phyloP scores from a whole-genome alignment of 2,888 invertebrate species.

The Drosophila parthenogenetica region DNA sequence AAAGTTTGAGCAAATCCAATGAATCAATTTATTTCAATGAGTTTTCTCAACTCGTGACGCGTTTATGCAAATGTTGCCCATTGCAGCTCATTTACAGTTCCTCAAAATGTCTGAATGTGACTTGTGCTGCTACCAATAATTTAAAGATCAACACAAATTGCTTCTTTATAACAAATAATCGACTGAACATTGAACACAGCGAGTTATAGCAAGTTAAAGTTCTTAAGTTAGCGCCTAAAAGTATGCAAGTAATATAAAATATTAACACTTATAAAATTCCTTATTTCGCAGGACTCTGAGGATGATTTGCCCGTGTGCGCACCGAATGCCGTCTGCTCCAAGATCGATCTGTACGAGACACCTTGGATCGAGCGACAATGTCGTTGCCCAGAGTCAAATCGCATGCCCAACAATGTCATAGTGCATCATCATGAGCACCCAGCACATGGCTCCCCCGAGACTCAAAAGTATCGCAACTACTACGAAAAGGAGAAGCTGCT shows the following conservation, averaged over 20 bases:
- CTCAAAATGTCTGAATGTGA: not conserved
- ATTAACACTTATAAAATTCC: conserved; percentile 1
- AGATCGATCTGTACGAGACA: conserved; percentile 93
- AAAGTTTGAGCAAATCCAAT: conserved; percentile 23
- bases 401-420: conserved; percentile 76
- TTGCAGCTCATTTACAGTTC: conserved; percentile 8
- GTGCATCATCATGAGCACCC: conserved; percentile 70
- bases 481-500: conserved; percentile 78
- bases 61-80: conserved; percentile 42
- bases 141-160: not conserved
- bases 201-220: not conserved
- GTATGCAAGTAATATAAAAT: not conserved
- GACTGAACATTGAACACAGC: not conserved
- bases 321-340: conserved; percentile 93
- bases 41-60: conserved; percentile 33
- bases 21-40: conserved; percentile 52
- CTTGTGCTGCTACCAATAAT: not conserved
- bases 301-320: conserved; percentile 92
- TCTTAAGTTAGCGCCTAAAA: not conserved
- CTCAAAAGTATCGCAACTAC: conserved; percentile 77
- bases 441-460: not conserved
- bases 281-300: conserved; percentile 89
- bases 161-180: not conserved
- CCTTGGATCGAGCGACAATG: conserved; percentile 96
- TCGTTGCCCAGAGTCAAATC: conserved; percentile 88